Evolutionary conservation across 2,888 invertebrate genomes (phyloP), one percentile per base, ranked within the genome.

Genomic region (Resseliella maxima): DNA sequence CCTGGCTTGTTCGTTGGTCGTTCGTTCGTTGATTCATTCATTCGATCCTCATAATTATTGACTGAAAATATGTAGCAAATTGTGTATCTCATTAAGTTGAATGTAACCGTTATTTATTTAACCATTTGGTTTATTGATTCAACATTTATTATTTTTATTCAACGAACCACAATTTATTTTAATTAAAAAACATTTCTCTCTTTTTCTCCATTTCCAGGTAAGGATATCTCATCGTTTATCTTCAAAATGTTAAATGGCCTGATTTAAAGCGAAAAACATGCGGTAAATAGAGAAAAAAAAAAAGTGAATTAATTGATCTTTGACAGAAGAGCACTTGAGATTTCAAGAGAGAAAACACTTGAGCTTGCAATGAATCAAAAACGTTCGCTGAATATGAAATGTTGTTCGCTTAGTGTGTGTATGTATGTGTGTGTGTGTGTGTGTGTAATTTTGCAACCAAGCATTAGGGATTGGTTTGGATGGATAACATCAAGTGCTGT

Each of bases 221-320:
- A 72, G 72, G n/a, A 72, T 50, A 18, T 8, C 41, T 8, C 59
- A n/a, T 5, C 24, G 12, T 5, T 18, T 24, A 8, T 59, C 3
- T 59, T 59, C 27, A 24, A n/a, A n/a, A 18, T 27, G 6, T 31
- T 3, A 59, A n/a, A 24, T 24, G 2, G 24, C 31, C 72, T 31
- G 31, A 31, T 59, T 59, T n/a, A 27, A 72, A 15, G 15, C 31
- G 15, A 31, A 3, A 72, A 72, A 50, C 8, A 50, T 2, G 46
- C 31, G 31, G 31, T n/a, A 27, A 15, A 72, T 72, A 72, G n/a
- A n/a, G n/a, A n/a, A n/a, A 50, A 72, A 59, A 31, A 35, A 31
- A 72, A 72, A 72, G 72, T 72, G 72, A 35, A 72, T 72, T 31
- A 72, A 72, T 72, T 72, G 72, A 72, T 72, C 72, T 31, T 72